Evolutionary conservation across 2,888 invertebrate species (phyloP), one percentile per base, ranked within the genome.

Genomic region (Hyles lineata): DNA sequence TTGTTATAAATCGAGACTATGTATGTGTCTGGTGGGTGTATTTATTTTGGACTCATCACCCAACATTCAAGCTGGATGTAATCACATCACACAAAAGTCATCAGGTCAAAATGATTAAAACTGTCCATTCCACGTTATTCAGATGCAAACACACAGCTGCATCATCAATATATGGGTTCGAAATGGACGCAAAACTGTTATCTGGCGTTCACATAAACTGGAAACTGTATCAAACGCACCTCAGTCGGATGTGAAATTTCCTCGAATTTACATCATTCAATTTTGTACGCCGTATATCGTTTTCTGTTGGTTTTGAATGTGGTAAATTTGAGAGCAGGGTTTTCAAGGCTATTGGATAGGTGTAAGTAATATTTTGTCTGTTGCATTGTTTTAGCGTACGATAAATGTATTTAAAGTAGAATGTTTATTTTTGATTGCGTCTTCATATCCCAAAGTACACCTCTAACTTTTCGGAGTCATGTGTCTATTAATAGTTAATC

Each of bases 251-350:
- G 23, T 43, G 43, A 35, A 32, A 23, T 43, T 67, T 23, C 25
- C 60, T 17, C 67, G 23, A 43, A 50, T 67, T 67, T 67, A 67
- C 67, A 50, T 50, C 67, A 67, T 67, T 67, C 67, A 67, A 23
- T 67, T 67, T 67, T 8, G 23, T 23, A 50, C 17, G 60, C 17
- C 67, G 17, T 25, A 25, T 25, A 23, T 23, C 25, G 25, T 25
- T 60, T 23, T 3, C 17, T 60, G 25, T 60, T 59, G 59, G 23
- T 59, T 59, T 59, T 23, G 23, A 59, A 59, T 59, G 23, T n/a
- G 11, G 35, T 35, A 9, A 21, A 59, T 59, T n/a, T 59, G 0
- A 59, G 8, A 21, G 23, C 4, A 59, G 23, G 8, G 9, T 23
- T 43, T 15, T 15, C 15, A 11, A 43, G 11, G 0, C 1, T 61